Conservation (phyloP, 1,140 invertebrate species). For the Onthophagus taurus region DNA sequence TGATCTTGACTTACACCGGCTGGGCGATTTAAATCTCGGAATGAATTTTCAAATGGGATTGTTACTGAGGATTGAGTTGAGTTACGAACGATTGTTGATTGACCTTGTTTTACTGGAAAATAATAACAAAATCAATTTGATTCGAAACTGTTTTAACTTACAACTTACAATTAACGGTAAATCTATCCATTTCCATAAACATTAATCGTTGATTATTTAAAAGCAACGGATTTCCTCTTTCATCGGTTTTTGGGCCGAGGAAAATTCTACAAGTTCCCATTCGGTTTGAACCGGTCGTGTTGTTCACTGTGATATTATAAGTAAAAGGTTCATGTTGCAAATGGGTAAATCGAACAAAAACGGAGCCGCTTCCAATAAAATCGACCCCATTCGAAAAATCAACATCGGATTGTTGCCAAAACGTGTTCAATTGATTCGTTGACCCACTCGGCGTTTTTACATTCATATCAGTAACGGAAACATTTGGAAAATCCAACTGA, state of each 20-base stretch:
- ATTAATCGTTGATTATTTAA: slow-evolving; percentile 44
- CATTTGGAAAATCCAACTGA: slow-evolving; percentile 28
- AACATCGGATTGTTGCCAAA: slow-evolving; percentile 43
- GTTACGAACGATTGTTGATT: background rate
- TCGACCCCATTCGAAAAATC: slow-evolving; percentile 42
- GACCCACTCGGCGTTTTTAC: slow-evolving; percentile 16
- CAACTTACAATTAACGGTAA: slow-evolving; percentile 41
- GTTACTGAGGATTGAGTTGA: slow-evolving; percentile 4
- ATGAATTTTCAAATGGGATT: slow-evolving; percentile 3
- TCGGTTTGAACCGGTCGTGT: slow-evolving; percentile 21
- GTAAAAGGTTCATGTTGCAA: slow-evolving; percentile 53
- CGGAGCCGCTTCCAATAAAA: slow-evolving; percentile 36
- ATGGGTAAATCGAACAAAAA: slow-evolving; percentile 48
- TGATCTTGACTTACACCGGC: slow-evolving; percentile 42
- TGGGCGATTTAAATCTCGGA: slow-evolving; percentile 37
- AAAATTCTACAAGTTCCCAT: slow-evolving; percentile 50
- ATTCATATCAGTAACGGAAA: slow-evolving; percentile 21
- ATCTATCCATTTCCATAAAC: slow-evolving; percentile 52
- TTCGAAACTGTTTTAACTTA: too few species aligned
- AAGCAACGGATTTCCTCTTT: slow-evolving; percentile 40
- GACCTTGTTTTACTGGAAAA: too few species aligned
- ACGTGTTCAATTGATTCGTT: slow-evolving; percentile 36
- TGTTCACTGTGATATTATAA: slow-evolving; percentile 45
- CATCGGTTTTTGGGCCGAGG: slow-evolving; percentile 47
- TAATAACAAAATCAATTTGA: too few species aligned